A percentile compares a stretch with the other conserved stretches of the same genome.
phyloP scores from a whole-genome alignment of 2,113 vertebrate species.

The human (Homo sapiens) region GRCh38 chr14:39877501-39878000 shows the following conservation, averaged over 20 bases:
- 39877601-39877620: neutral
- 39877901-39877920: constrained; percentile 39
- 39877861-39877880: neutral
- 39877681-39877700: constrained; percentile 10
- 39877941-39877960: constrained; percentile 29
- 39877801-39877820: constrained; percentile 48
- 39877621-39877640: constrained; percentile 19
- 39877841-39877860: constrained; percentile 58
- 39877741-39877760: neutral
- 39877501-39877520: neutral
- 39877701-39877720: constrained; percentile 34
- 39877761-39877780: constrained; percentile 50
- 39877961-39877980: neutral
- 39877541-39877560: neutral
- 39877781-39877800: constrained; percentile 66
- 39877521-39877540: neutral
- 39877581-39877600: neutral
- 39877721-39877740: neutral
- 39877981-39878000: constrained; percentile 21
- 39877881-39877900: constrained; percentile 11
- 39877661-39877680: constrained; percentile 50
- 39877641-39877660: constrained; percentile 44
- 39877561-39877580: neutral
- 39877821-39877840: neutral
- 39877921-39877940: constrained; percentile 2